Conservation (phyloP, 2,888 invertebrate genomes). For the Eilema sororculum region DNA sequence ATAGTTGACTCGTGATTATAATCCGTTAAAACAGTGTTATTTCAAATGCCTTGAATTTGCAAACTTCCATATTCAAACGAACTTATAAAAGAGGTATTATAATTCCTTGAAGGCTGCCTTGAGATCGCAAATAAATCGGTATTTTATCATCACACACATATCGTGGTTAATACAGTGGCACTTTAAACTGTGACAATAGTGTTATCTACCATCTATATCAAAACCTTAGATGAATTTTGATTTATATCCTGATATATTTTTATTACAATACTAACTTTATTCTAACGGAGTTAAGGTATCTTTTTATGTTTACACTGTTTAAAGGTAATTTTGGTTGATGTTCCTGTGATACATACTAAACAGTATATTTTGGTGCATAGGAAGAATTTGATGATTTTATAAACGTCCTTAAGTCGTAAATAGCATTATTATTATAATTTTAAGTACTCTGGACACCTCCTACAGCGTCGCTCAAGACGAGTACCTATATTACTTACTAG, state of each 20-base stretch:
- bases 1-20: too few species aligned
- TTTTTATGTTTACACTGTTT: slow-evolving; percentile 1
- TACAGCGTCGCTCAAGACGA: too few species aligned
- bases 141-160: slow-evolving; percentile 64
- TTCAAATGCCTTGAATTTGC: too few species aligned
- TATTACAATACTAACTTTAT: slow-evolving; percentile 30
- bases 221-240: slow-evolving; percentile 58
- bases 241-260: slow-evolving; percentile 22
- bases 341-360: slow-evolving; percentile 64
- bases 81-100: background rate
- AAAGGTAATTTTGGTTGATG: slow-evolving; percentile 52
- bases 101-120: background rate
- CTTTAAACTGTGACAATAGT: slow-evolving; percentile 59
- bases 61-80: background rate
- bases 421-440: background rate
- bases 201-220: slow-evolving; percentile 64
- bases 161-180: slow-evolving; percentile 37
- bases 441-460: too few species aligned
- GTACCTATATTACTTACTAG: too few species aligned
- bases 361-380: slow-evolving; percentile 11
- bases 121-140: slow-evolving; percentile 15
- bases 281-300: slow-evolving; percentile 14
- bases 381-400: background rate
- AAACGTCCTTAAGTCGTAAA: background rate
- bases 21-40: too few species aligned